Conservation (phyloP, 2,888 invertebrate species). For the Cantharis flavilabris region DNA sequence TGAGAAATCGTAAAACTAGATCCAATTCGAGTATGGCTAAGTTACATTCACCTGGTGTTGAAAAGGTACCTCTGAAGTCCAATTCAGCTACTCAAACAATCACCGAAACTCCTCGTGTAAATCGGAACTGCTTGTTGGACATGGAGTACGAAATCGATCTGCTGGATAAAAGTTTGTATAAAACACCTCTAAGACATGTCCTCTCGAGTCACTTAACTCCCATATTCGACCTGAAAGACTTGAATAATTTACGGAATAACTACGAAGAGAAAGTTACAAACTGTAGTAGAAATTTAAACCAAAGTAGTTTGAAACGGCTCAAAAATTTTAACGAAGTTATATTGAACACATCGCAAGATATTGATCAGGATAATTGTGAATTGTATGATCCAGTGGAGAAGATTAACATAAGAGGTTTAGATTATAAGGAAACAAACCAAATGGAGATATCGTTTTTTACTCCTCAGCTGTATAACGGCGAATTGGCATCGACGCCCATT, state of each 20-base stretch:
- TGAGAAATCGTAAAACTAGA: neutral
- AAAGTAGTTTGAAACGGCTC: constrained; percentile 12
- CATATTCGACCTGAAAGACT: neutral
- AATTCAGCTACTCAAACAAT: constrained; percentile 29
- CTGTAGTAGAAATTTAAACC: constrained; percentile 5
- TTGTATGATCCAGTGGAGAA: constrained; percentile 4
- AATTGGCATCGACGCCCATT: constrained; percentile 46
- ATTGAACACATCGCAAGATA: constrained; percentile 6
- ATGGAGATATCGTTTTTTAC: constrained; percentile 44
- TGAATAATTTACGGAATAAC: constrained; percentile 13
- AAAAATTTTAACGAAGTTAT: constrained; percentile 28
- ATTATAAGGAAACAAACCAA: neutral
- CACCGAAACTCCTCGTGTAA: constrained; percentile 26
- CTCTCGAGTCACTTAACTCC: neutral
- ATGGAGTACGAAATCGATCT: constrained; percentile 6
- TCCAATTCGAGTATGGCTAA: constrained; percentile 37
- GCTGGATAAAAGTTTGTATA: neutral
- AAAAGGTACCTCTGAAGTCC: constrained; percentile 34
- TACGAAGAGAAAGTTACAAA: neutral
- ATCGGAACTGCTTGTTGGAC: constrained; percentile 9
- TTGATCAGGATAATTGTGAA: constrained; percentile 10
- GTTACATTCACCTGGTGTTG: constrained; percentile 38
- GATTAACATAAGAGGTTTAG: constrained; percentile 16
- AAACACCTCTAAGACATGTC: constrained; percentile 8
- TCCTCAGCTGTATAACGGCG: constrained; percentile 40